Evolutionary conservation across 1,140 invertebrate genomes (phyloP).

Genomic region (Dinothrombium tinctorium): DNA sequence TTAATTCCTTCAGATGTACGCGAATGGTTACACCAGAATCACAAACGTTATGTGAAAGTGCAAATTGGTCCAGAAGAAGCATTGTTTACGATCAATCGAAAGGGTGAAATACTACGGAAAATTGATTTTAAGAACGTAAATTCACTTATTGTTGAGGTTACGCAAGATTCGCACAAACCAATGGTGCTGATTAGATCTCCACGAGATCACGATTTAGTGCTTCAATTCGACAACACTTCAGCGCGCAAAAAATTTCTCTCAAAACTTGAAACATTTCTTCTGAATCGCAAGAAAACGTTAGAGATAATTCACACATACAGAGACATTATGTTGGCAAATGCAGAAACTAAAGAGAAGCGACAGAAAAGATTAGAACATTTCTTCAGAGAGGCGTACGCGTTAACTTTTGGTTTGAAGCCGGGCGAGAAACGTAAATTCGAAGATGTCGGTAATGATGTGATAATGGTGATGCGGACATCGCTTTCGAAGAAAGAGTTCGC

Average conservation of each 20-base stretch:
- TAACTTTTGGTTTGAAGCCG: slow-evolving; percentile 28
- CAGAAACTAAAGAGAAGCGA: slow-evolving; percentile 80
- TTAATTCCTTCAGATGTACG: slow-evolving; percentile 35
- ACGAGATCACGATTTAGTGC: slow-evolving; percentile 82
- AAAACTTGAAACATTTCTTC: slow-evolving; percentile 60
- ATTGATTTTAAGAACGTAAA: slow-evolving; percentile 40
- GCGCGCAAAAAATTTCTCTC: slow-evolving; percentile 65
- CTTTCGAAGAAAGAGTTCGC: slow-evolving; percentile 89
- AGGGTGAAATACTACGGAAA: slow-evolving; percentile 20
- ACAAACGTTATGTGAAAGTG: slow-evolving; percentile 67
- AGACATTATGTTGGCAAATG: slow-evolving; percentile 70
- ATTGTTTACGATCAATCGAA: slow-evolving; percentile 48
- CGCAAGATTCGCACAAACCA: slow-evolving; percentile 36
- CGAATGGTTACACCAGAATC: slow-evolving; percentile 84
- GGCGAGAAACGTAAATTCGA: slow-evolving; percentile 33
- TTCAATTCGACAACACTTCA: slow-evolving; percentile 62
- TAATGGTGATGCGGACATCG: slow-evolving; percentile 77
- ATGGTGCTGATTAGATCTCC: slow-evolving; percentile 61
- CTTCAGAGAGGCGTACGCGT: slow-evolving; percentile 88
- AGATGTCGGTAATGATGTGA: slow-evolving; percentile 51
- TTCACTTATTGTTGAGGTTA: slow-evolving; percentile 54
- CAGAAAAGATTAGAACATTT: slow-evolving; percentile 89
- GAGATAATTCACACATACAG: slow-evolving; percentile 37
- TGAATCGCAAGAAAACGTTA: slow-evolving; percentile 53
- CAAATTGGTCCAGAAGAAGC: slow-evolving; percentile 40